phyloP scores from a whole-genome alignment of 2,797 vertebrate species.

The Danio albolineatus region DNA sequence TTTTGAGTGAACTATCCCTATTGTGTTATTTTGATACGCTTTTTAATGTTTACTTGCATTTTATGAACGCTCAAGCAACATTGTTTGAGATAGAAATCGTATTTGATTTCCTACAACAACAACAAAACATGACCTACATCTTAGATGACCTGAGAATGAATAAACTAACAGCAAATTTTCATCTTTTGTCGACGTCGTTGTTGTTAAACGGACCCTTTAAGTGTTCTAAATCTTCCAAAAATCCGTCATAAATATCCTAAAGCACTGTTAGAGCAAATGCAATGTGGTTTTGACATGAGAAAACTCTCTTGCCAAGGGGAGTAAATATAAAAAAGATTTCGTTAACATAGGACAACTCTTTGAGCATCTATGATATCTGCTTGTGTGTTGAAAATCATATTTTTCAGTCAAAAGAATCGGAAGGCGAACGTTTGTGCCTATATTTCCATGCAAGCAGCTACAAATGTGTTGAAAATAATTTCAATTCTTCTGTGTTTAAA shows the following conservation, averaged over 20 bases:
- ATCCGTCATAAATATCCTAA: neutral
- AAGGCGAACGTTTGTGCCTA: conserved; percentile 39
- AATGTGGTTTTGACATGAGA: neutral
- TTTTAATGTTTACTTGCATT: no score
- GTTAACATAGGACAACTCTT: neutral
- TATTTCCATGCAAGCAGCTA: conserved; percentile 22
- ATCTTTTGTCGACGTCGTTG: no score
- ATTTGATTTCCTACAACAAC: no score
- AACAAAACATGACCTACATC: no score
- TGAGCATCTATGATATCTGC: conserved; percentile 14
- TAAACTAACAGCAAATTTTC: no score
- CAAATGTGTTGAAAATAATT: conserved; percentile 39
- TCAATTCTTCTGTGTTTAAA: conserved; percentile 43
- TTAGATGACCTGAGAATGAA: no score
- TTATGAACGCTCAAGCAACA: no score
- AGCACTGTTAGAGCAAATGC: conserved; percentile 12
- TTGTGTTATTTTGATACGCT: no score
- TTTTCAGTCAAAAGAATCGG: conserved; percentile 10
- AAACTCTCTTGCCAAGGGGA: neutral
- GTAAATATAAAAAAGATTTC: neutral
- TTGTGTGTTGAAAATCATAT: conserved; percentile 32
- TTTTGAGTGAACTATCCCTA: no score
- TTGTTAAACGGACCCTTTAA: neutral
- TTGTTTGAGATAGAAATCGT: no score
- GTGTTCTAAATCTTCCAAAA: neutral